phyloP scores from a whole-genome alignment of 2,113 vertebrate genomes.

The Acanthochromis polyacanthus region DNA sequence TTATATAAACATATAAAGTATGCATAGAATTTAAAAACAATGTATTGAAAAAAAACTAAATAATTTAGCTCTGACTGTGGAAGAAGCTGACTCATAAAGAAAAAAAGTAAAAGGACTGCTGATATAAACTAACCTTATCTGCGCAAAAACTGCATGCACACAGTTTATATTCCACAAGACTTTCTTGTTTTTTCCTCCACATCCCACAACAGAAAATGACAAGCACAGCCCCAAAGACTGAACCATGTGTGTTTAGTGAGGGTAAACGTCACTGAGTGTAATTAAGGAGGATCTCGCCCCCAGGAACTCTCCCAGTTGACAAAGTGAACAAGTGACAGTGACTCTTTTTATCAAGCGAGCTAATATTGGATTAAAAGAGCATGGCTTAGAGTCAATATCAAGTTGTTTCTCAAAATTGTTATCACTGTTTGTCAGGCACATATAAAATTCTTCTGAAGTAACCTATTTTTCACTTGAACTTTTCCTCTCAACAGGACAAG shows the following conservation, averaged over 20 bases:
- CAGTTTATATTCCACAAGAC: background rate
- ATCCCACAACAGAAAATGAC: slow-evolving; percentile 38
- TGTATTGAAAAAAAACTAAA: background rate
- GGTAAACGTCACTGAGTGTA: slow-evolving; percentile 64
- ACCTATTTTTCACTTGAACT: slow-evolving; percentile 37
- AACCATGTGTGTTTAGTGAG: slow-evolving; percentile 37
- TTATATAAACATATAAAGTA: background rate
- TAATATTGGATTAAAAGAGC: slow-evolving; percentile 70
- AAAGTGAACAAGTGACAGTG: slow-evolving; percentile 70
- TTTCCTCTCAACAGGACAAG: slow-evolving; percentile 16
- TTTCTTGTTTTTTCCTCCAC: background rate
- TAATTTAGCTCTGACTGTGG: background rate
- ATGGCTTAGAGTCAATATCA: slow-evolving; percentile 70
- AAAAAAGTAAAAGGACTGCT: background rate
- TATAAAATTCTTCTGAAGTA: slow-evolving; percentile 55
- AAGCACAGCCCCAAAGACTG: slow-evolving; percentile 38
- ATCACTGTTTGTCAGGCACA: slow-evolving; percentile 75
- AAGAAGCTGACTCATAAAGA: too few relatives aligned
- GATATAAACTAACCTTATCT: background rate
- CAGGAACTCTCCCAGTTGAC: slow-evolving; percentile 57
- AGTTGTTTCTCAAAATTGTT: slow-evolving; percentile 72
- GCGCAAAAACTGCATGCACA: slow-evolving; percentile 20
- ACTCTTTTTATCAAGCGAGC: slow-evolving; percentile 67
- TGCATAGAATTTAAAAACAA: background rate
- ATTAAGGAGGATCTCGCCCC: slow-evolving; percentile 73